phyloP scores from a whole-genome alignment of 2,113 vertebrate species.

The Onychorhynchus coronatus region DNA sequence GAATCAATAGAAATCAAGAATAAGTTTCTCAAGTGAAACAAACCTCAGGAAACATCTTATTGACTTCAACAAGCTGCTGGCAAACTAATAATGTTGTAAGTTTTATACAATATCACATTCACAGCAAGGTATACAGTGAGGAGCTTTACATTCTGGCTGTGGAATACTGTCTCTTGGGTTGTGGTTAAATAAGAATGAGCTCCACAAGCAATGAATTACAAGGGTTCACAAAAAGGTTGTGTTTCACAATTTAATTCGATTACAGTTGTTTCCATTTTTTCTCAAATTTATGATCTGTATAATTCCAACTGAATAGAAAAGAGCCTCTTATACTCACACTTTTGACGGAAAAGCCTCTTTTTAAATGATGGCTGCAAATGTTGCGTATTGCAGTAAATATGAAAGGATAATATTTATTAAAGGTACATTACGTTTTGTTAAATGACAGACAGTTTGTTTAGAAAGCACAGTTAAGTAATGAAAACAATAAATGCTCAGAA shows the following conservation, averaged over 20 bases:
- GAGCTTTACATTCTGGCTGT: not conserved
- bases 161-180: not conserved
- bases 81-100: not conserved
- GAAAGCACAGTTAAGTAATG: not conserved
- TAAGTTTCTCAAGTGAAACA: not conserved
- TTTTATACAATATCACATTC: not conserved
- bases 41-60: not conserved
- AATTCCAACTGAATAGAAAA: not conserved
- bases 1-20: not conserved
- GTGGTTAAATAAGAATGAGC: slow-evolving; percentile 38
- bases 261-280: slow-evolving; percentile 54
- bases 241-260: slow-evolving; percentile 3
- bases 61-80: not conserved
- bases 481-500: not conserved
- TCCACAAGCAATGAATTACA: slow-evolving; percentile 29
- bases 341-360: not conserved
- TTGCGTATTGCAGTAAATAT: not conserved
- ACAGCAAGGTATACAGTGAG: not conserved
- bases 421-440: not conserved
- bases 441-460: not conserved
- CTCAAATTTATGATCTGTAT: not conserved
- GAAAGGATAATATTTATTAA: not conserved
- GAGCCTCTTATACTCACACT: not conserved
- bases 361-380: not conserved
- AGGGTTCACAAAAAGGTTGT: slow-evolving; percentile 62